Base-by-base conservation (phyloP, 2,113 vertebrate genomes). In the Oryzias woworae region DNA sequence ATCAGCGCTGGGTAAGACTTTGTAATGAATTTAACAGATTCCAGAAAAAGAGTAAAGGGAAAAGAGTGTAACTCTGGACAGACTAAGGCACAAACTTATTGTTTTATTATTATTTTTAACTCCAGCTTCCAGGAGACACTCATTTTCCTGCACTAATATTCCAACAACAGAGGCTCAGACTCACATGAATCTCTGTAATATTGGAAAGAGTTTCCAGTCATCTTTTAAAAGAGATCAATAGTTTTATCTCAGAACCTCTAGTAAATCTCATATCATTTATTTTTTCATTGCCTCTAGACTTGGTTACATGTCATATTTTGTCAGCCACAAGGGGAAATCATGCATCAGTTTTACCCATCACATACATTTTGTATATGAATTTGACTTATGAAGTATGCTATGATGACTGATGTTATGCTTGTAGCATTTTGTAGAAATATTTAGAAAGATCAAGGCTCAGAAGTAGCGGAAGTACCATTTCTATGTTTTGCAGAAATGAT, bases 121-220 rank as follows among this genome's bases (percentile, higher is more conserved):
- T 60, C 55, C 28, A 60, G 57, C 61, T 73, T 71, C 60, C 69
- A 62, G 20, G 24, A 66, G 67, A 46, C 53, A 65, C 18, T 62
- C 68, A 49, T 60, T 28, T 50, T 65, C 68, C 52, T 60, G 36
- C 51, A 65, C 61, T 73, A 78, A 67, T 71, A 66, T 66, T 77
- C 62, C 53, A 66, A 54, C 54, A 70, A 46, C 78, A 77, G 68
- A 72, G 66, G 58, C 53, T 57, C 43, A 71, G 51, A 75, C 73
- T 71, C 71, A 83, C 70, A 85, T 47, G 61, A 63, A 82, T 82
- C 69, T 65, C 18, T 83, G 53, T 80, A 77, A 71, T 60, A 77
- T 56, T 58, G 36, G 59, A 66, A 75, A 66, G 66, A 67, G 78
- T 73, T 70, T 80, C 26, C 62, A 58, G 17, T 36, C 51, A 53